Evolutionary conservation across 2,888 invertebrate genomes (phyloP).

Genomic region (Escarpia spicata): DNA sequence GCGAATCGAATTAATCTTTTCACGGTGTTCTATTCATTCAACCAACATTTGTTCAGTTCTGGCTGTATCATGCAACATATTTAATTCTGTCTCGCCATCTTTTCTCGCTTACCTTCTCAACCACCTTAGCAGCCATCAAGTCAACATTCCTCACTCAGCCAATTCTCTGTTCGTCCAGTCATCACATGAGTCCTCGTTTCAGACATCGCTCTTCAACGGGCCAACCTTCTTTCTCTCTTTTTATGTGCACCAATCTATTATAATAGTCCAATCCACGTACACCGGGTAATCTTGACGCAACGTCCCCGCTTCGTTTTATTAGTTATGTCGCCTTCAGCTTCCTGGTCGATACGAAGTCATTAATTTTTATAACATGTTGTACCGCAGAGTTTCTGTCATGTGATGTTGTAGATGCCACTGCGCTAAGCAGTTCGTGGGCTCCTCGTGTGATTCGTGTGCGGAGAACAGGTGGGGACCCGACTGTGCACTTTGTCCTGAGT

Average conservation of each 20-base stretch:
- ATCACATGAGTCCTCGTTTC: too few species aligned
- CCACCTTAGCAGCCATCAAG: too few species aligned
- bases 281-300: not conserved
- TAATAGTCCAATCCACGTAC: not conserved
- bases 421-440: constrained; percentile 24
- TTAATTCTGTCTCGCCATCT: too few species aligned
- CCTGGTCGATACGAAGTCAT: not conserved
- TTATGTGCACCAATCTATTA: not conserved
- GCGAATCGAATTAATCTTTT: not conserved
- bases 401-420: constrained; percentile 28
- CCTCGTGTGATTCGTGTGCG: constrained; percentile 22
- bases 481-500: too few species aligned
- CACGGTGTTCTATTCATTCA: not conserved
- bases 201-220: too few species aligned
- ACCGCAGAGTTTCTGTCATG: not conserved
- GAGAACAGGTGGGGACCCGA: too few species aligned
- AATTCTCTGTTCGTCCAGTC: too few species aligned
- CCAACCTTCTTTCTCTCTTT: not conserved
- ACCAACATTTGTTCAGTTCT: not conserved
- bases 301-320: not conserved
- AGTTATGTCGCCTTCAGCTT: not conserved
- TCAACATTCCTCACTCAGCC: too few species aligned
- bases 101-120: too few species aligned
- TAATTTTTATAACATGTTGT: not conserved
- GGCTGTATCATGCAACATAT: not conserved